A percentile compares a stretch with the other conserved stretches of the same genome.
Conservation (phyloP, 1,140 invertebrate genomes). For the Oryzaephilus surinamensis region DNA sequence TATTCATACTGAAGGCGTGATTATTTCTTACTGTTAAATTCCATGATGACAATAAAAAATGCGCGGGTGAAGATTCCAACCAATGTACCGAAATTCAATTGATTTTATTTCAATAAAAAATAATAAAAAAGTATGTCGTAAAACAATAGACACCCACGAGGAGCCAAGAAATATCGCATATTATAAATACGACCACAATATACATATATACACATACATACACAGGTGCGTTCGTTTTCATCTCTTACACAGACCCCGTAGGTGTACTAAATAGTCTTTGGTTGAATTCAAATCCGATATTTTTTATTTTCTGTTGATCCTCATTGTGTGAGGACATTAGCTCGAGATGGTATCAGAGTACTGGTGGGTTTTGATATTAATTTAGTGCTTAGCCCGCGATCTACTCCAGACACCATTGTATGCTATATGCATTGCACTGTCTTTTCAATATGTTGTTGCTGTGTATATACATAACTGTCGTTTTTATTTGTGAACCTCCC, state of each 20-base stretch:
- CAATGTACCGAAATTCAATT: constrained; percentile 20
- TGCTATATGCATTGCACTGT: too few relatives aligned
- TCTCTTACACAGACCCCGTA: constrained; percentile 18
- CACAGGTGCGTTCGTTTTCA: constrained; percentile 25
- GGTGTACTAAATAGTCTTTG: constrained; percentile 33
- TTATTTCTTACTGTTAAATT: too few relatives aligned
- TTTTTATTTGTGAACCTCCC: too few relatives aligned
- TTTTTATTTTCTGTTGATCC: constrained; percentile 28
- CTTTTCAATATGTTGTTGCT: too few relatives aligned
- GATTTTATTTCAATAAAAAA: constrained; percentile 27
- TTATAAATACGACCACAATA: too few relatives aligned
- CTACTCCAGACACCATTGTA: constrained; percentile 14
- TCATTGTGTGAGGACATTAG: constrained; percentile 34
- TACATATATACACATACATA: too few relatives aligned
- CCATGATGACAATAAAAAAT: constrained; percentile 5
- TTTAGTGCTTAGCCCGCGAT: constrained; percentile 25
- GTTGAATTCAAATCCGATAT: constrained; percentile 28
- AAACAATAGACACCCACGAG: constrained; percentile 29
- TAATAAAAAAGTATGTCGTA: constrained; percentile 22
- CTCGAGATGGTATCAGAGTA: constrained; percentile 28
- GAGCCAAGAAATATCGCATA: constrained; percentile 1
- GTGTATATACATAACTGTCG: too few relatives aligned
- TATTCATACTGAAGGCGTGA: too few relatives aligned
- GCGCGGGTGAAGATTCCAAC: constrained; percentile 13
- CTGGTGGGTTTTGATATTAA: constrained; percentile 32